Base-by-base conservation (phyloP, 2,113 vertebrate genomes). In the Cyanoderma ruficeps region DNA sequence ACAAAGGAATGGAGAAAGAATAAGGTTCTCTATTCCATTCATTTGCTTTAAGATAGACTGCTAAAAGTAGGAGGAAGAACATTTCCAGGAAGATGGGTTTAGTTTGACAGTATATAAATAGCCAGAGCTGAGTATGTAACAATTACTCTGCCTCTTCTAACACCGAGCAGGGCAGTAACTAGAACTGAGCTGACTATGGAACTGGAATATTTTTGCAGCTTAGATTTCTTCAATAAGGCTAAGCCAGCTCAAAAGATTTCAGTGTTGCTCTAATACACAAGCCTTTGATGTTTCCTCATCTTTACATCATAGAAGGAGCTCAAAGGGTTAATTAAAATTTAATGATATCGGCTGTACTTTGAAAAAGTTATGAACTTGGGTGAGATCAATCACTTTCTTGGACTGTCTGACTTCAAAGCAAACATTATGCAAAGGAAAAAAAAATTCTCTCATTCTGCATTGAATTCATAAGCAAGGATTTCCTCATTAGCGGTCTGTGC, bases 291-390 rank as follows among this genome's bases (percentile, higher is more conserved):
- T 99, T 98, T 91, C 97, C 96, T 97, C 97, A 98, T 98, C 98
- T 98, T 98, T 98, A 98, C 98, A 99, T 99, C 98, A 99, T 98
- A 99, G 98, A 98, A 98, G 97, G 97, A 99, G 98, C 98, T 99
- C 98, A 99, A 99, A 99, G 99, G 98, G 98, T 98, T 98, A 98
- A 99, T 99, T 99, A 99, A 99, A 99, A 99, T 99, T 99, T 99
- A 99, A 99, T 99, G 98, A 98, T 98, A 99, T 98, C 94, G 86
- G 98, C 98, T 98, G 98, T 98, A 98, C 98, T 99, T 99, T 99
- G 98, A 98, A 98, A 99, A 99, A 98, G 98, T 99, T 99, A 99
- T 98, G 98, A 99, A 99, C 98, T 99, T 98, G 98, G 97, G 98
- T 91, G 97, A 99, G 99, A 99, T 99, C 99, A 99, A 99, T 98